Evolutionary conservation across 2,113 vertebrate species (phyloP), one percentile per base, ranked within the genome.

Genomic region (Anas platyrhynchos): DNA sequence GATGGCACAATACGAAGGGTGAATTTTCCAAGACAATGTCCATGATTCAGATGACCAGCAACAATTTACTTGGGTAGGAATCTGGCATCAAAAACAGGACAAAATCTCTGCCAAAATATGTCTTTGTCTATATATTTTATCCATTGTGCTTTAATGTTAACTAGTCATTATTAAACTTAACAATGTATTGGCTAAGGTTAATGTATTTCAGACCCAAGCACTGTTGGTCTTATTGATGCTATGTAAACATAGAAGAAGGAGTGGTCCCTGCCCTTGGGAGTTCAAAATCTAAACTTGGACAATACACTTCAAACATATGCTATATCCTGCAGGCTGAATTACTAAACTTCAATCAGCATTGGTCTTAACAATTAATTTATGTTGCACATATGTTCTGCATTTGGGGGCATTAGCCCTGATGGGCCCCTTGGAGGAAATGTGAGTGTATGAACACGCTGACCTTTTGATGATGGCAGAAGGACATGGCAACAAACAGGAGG

Each of bases 211-310:
- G 82, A 89, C 87, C 59, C 67, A 77, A 85, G 74, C 77, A 76
- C 92, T 91, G 83, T 32, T 95, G 92, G 88, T 95, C 92, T 96
- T 82, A 95, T 91, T 94, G 95, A 95, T 90, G 74, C 92, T 94
- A 58, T 94, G 86, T 95, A 96, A 97, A 96, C 90, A 96, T 9
- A 96, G 86, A 96, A n/a, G 61, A 95, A 97, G 96, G 95, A 97
- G 95, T 97, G 96, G 96, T 94, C 87, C 82, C 87, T 86, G 63
- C 95, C 91, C 87, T 80, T 86, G 93, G 93, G 96, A 94, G 55
- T 91, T 94, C 77, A 92, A 69, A 73, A 87, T 93, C 86, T 95
- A 77, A 92, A 96, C 86, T 79, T 79, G 81, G 91, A 96, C 91
- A 96, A 95, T 94, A 71, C 91, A 83, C 86, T 96, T 96, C 94